Evolutionary conservation across 2,113 vertebrate genomes (phyloP), one percentile per base, ranked within the genome.

Genomic region (Engraulis encrasicolus): DNA sequence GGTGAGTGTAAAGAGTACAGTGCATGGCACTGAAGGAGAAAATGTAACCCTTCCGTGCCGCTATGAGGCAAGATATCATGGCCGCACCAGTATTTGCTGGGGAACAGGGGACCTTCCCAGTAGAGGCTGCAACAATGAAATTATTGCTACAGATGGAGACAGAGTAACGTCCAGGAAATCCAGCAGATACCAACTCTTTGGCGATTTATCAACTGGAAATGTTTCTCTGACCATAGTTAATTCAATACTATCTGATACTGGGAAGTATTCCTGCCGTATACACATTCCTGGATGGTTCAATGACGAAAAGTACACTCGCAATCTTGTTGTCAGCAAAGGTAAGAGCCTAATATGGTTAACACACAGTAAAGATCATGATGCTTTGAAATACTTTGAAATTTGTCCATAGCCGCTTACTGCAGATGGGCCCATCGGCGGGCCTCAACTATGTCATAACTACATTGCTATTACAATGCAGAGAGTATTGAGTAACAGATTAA

Each of bases 261-360:
- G 88, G 37, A 74, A 14, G 36, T 91, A 91, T 2, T 87, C 87
- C 17, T 91, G 90, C 66, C 86, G 90, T 2, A 83, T 89, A 45
- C 80, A 87, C 2, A 18, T 87, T 0, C 78, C 71, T 12, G 90
- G 90, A 83, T 79, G 0, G 78, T 91, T 88, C 40, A 91, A 91
- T 61, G 90, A 91, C 80, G 4, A 78, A 80, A 87, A 83, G 78
- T 5, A 52, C 52, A 17, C 31, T 1, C 74, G 87, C 20, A 3
- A 48, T 17, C 83, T 91, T 79, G 34, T 74, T 2, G 71, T 90
- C 71, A 40, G 14, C 1, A 66, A 87, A 49, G 80, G 89, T 90
- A 79, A 38, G 86, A 80, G 12, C 0, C 9, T 6, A 27, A 49
- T 0, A 36, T 27, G 27, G 12, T 52, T 0, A 27, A 31, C 14